A percentile compares a stretch with the other conserved stretches of the same genome.
These are phyloP conservation scores for Aspidapion aeneum DNA, from an alignment of 2,888 invertebrate genomes.

Conservation along the genomic window DNA sequence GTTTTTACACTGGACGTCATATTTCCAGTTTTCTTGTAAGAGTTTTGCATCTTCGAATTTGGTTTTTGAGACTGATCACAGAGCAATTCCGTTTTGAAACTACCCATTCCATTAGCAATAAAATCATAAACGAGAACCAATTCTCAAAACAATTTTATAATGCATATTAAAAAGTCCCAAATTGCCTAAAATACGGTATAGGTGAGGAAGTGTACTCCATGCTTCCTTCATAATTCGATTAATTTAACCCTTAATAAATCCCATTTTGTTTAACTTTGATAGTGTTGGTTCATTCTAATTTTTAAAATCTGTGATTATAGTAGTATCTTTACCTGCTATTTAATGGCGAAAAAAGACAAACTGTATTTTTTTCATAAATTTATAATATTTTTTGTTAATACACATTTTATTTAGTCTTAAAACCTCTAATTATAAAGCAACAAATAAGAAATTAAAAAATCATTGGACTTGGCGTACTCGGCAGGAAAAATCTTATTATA, in stretches of 20 bases:
- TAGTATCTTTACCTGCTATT: no score
- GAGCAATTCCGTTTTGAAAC: slow-evolving; percentile 40
- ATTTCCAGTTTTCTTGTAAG: slow-evolving; percentile 48
- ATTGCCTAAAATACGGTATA: slow-evolving; percentile 22
- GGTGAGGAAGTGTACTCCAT: no score
- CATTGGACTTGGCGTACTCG: slow-evolving; percentile 54
- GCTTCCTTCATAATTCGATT: no score
- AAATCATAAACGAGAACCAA: slow-evolving; percentile 42
- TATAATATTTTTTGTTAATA: no score
- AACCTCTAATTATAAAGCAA: slow-evolving; percentile 32
- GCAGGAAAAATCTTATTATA: slow-evolving; percentile 56
- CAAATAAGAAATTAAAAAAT: slow-evolving; percentile 58
- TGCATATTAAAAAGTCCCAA: slow-evolving; percentile 36
- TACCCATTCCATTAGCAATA: slow-evolving; percentile 35
- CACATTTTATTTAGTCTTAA: no score
- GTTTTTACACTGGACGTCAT: slow-evolving; percentile 49
- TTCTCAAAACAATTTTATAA: slow-evolving; percentile 35
- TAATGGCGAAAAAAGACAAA: no score
- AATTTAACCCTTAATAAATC: no score
- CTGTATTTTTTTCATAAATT: no score
- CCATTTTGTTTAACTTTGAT: no score
- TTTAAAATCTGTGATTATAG: no score
- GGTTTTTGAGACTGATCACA: slow-evolving; percentile 22
- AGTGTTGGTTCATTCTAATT: no score
- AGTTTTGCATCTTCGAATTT: slow-evolving; percentile 33